Evolutionary conservation across 2,797 vertebrate species (phyloP), one percentile per base, ranked within the genome.

Genomic region (Taeniopygia guttata): DNA sequence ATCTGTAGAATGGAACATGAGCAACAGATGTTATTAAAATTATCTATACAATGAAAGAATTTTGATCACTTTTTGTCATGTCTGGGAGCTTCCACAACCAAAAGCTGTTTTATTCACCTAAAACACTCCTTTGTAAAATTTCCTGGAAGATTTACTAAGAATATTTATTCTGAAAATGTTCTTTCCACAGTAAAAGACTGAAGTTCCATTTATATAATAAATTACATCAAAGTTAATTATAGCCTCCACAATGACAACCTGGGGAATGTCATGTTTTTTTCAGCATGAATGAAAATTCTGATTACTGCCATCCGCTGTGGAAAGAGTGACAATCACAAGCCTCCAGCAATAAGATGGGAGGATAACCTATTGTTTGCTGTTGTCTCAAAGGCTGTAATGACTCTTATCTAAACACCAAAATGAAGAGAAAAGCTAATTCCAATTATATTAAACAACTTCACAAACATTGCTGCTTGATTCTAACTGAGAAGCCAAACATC

Each of bases 301-400:
- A 97, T 98, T 97, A 96, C 85, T 96, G 97, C 80, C 93, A 94
- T 92, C 46, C 56, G 49, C 94, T 85, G 81, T 74, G 87, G 84
- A 96, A 97, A 94, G 66, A 85, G 45, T 86, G 90, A 97, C 94
- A 96, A 94, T 93, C 88, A 77, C 19, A 87, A 46, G 60, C 93
- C 78, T 86, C 70, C 75, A 93, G 97, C 97, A 98, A 95, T 73
- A 97, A 97, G 95, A 97, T 26, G 77, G 96, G 97, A 97, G 87
- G 79, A 94, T 96, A 97, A 96, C 77, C 64, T 94, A 74, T 86
- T 94, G 90, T 89, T 94, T 96, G 94, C 96, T 92, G 69, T 94
- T 96, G 93, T 97, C 96, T 96, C 94, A 93, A 95, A 90, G 52
- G 60, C 46, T 95, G 49, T 89, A 96, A 96, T 94, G 68, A 92